phyloP scores from a whole-genome alignment of 2,888 invertebrate genomes.

The Nycteola revayana region DNA sequence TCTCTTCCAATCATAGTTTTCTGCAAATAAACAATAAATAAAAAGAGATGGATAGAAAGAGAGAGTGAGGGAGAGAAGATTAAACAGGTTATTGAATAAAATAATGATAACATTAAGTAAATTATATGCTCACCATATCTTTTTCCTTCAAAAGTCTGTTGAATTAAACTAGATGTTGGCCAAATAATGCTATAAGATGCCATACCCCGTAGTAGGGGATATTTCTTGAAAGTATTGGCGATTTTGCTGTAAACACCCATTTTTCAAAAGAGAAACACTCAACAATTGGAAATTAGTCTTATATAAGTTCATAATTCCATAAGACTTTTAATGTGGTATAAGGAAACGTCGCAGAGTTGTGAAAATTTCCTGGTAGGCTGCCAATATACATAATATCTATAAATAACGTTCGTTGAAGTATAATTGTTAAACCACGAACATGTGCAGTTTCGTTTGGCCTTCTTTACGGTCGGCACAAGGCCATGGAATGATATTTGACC shows the following conservation, averaged over 20 bases:
- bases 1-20: slow-evolving; percentile 85
- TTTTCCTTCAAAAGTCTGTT: slow-evolving; percentile 86
- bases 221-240: slow-evolving; percentile 54
- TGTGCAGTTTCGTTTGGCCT: too few species aligned
- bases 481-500: too few species aligned
- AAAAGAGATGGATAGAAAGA: too few species aligned
- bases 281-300: slow-evolving; percentile 12
- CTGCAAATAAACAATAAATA: slow-evolving; percentile 45
- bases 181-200: slow-evolving; percentile 86
- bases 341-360: slow-evolving; percentile 28
- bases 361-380: slow-evolving; percentile 38
- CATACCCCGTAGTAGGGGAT: slow-evolving; percentile 83
- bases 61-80: too few species aligned
- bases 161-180: slow-evolving; percentile 88
- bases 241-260: slow-evolving; percentile 62
- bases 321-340: slow-evolving; percentile 21
- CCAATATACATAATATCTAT: slow-evolving; percentile 31
- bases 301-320: slow-evolving; percentile 35
- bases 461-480: too few species aligned
- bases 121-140: slow-evolving; percentile 82
- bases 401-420: slow-evolving; percentile 22
- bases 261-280: slow-evolving; percentile 11
- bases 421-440: background rate
- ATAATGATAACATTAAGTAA: too few species aligned
- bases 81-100: too few species aligned